Evolutionary conservation across 2,888 invertebrate species (phyloP).

Genomic region (Aproaerema taeniolella): DNA sequence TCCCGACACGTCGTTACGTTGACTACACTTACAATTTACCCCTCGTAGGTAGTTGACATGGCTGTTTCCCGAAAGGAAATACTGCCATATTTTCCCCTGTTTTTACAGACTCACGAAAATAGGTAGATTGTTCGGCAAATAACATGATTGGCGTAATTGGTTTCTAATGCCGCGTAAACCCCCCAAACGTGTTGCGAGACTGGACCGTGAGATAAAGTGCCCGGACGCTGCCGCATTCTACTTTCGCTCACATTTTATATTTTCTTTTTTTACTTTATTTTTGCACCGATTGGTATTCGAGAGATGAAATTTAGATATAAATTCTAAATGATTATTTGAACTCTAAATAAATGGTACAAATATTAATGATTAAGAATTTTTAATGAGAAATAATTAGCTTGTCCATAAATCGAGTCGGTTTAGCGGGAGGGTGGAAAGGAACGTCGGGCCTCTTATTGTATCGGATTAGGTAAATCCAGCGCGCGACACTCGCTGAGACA

Average conservation of each 20-base stretch:
- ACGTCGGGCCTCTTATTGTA: conserved; percentile 38
- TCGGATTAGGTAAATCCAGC: conserved; percentile 43
- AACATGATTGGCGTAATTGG: conserved; percentile 73
- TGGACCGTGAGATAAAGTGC: conserved; percentile 72
- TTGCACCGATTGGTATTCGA: no score
- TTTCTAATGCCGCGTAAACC: conserved; percentile 77
- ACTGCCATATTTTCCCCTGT: no score
- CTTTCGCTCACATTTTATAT: conserved; percentile 30
- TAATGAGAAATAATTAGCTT: conserved; percentile 24
- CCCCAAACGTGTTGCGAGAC: conserved; percentile 73
- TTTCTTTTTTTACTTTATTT: conserved; percentile 13
- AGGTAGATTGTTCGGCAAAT: conserved; percentile 13
- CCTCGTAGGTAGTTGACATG: neutral
- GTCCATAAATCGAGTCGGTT: conserved; percentile 20
- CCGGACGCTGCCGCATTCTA: conserved; percentile 38
- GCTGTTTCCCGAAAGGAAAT: no score
- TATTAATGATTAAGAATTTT: no score
- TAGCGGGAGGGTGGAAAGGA: conserved; percentile 22
- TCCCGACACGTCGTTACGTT: conserved; percentile 36
- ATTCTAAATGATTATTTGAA: no score
- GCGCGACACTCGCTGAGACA: conserved; percentile 31
- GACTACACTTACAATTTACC: conserved; percentile 17
- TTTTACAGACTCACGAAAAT: conserved; percentile 1
- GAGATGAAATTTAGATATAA: no score
- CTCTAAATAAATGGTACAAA: no score